Base-by-base conservation (phyloP, 2,113 vertebrate genomes). In the Cololabis saira region DNA sequence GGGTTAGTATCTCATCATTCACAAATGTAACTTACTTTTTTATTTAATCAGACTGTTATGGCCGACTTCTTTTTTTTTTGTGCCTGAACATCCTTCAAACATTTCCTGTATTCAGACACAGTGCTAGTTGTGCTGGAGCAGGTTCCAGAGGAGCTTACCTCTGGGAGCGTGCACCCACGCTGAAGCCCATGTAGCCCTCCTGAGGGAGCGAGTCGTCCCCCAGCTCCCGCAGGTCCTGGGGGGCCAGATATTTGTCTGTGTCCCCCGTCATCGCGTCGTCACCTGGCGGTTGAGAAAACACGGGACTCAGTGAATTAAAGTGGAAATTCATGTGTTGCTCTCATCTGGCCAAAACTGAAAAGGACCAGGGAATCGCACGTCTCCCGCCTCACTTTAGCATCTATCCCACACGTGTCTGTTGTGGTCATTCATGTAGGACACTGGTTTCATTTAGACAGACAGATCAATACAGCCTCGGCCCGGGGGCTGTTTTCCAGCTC, bases 251-350 rank as follows among this genome's bases (percentile, higher is more conserved):
- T 59, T 98, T 98, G 90, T 98, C 98, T 0, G 96, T 97, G 45
- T 98, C 96, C 22, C 96, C 96, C 33, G 97, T 98, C 95, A 99
- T 95, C 1, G 95, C 97, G 90, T 99, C 98, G 58, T 99, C 98
- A 93, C 98, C 98, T 99, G 71, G 14, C 1, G 45, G 59, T 15
- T 16, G 9, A 15, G 50, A 47, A 60, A 61, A 80, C 54, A 78
- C 54, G 42, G 11, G 19, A 37, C 2, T 0, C 12, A 0, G 10
- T 9, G 18, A 48, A 3, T 4, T 74, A 10, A 45, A 24, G 18
- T 27, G 24, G 3, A 27, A 27, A 3, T 2, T 27, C 24, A 27
- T 2, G 2, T 27, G 24, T 27, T 27, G 24, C 24, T 27, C 24
- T 27, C 24, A 27, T 27, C 24, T 27, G 24, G 24, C 24, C 33